Base-by-base conservation (phyloP, 2,888 invertebrate species). In the Volucella bombylans region DNA sequence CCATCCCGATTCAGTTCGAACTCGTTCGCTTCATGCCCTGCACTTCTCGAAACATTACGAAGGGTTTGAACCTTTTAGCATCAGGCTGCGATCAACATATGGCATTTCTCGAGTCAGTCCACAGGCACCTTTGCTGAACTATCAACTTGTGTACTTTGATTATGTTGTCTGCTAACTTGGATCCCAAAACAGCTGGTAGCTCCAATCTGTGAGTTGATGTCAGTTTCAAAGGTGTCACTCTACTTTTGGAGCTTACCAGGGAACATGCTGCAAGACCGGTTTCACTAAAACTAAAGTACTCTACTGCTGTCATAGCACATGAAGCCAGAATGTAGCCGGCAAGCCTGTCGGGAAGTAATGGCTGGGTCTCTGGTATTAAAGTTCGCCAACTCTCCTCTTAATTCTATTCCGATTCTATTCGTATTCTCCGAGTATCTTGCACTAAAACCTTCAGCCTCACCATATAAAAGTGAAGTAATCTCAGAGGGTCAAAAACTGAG, bases 201-300 rank as follows among this genome's bases (percentile, higher is more conserved):
- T 69, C 88, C 55, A 88, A 69, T 31, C 87, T 4, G 6, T 86
- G 87, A 8, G 87, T 87, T 12, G 87, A 87, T 23, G 87, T 41
- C 2, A 72, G 80, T 47, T 86, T 87, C 6, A 87, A 45, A 23
- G 88, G 87, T 18, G 87, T 86, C 10, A 89, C 87, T 45, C 83
- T 87, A 11, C 87, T 86, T 68, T 87, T 88, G 3, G 87, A 74
- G 2, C 76, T n/a, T 77, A 10, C 87, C 72, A 88, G 12, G 1
- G 74, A 47, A n/a, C 72, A 67, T 52, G 77, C 62, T 23, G 87
- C 50, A 0, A 18, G 15, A n/a, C 72, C 43, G 2, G 57, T 67
- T 10, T 64, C 45, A n/a, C 55, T 4, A 65, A 82, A 72, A 49
- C 87, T 74, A 8, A 87, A 68, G 55, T 87, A 88, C 1, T 74